phyloP scores from a whole-genome alignment of 2,797 vertebrate genomes.

The Danio choprae region DNA sequence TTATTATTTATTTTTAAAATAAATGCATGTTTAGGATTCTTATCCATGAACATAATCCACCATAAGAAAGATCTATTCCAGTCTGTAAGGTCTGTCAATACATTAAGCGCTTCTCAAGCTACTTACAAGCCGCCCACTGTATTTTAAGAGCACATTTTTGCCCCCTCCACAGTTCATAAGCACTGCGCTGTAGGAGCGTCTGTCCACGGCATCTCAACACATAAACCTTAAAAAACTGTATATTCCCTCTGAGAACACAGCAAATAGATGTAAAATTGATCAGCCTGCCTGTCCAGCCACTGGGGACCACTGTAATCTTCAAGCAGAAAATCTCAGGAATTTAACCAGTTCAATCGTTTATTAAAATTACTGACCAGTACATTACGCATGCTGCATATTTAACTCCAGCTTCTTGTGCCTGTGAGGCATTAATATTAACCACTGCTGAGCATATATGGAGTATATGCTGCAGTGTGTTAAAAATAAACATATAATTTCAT shows the following conservation, averaged over 20 bases:
- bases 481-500: not conserved
- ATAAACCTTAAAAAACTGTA: conserved; percentile 23
- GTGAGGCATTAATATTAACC: not conserved
- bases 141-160: conserved; percentile 22
- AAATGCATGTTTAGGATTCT: too few species aligned
- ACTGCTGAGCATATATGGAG: not conserved
- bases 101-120: not conserved
- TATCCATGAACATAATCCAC: not conserved
- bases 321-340: conserved; percentile 36
- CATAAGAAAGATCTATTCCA: not conserved
- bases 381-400: conserved; percentile 8
- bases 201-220: conserved; percentile 28
- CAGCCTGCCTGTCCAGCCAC: conserved; percentile 17
- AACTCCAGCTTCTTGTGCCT: not conserved
- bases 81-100: not conserved
- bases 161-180: conserved; percentile 4
- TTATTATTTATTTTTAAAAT: too few species aligned
- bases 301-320: conserved; percentile 64
- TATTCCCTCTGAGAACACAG: conserved; percentile 38
- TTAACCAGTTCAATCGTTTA: conserved; percentile 20
- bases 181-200: conserved; percentile 13
- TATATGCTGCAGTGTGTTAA: not conserved
- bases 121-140: not conserved
- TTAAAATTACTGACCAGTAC: conserved; percentile 25
- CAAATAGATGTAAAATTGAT: conserved; percentile 51